These are phyloP conservation scores for Euleptes europaea DNA, from an alignment of 2,113 vertebrate species.

Conservation along the genomic window DNA sequence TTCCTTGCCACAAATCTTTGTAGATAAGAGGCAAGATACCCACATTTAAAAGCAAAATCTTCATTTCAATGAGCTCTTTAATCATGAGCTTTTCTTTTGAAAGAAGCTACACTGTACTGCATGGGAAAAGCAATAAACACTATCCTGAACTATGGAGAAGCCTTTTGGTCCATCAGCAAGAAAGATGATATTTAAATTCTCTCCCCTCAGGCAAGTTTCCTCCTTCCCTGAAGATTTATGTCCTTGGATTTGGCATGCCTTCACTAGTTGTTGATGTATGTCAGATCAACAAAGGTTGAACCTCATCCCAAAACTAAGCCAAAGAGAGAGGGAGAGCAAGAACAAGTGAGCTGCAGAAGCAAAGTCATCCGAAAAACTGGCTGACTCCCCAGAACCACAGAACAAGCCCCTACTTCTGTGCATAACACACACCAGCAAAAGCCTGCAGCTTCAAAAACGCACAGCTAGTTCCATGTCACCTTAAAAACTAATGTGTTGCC, in stretches of 20 bases:
- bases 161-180: slow-evolving; percentile 30
- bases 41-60: not conserved
- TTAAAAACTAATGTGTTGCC: not conserved
- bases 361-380: slow-evolving; percentile 37
- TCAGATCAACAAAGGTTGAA: slow-evolving; percentile 47
- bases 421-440: slow-evolving; percentile 17
- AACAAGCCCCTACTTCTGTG: slow-evolving; percentile 35
- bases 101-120: not conserved
- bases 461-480: not conserved
- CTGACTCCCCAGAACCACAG: slow-evolving; percentile 33
- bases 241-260: not conserved
- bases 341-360: slow-evolving; percentile 21
- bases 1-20: slow-evolving; percentile 18
- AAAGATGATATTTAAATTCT: slow-evolving; percentile 49
- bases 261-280: slow-evolving; percentile 36
- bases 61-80: slow-evolving; percentile 27
- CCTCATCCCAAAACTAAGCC: slow-evolving; percentile 34
- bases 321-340: slow-evolving; percentile 15
- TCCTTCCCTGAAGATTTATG: slow-evolving; percentile 56
- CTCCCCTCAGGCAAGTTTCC: slow-evolving; percentile 39
- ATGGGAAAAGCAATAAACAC: slow-evolving; percentile 4
- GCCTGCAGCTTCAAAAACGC: not conserved
- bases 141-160: slow-evolving; percentile 34
- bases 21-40: not conserved
- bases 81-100: not conserved